Evolutionary conservation across 2,888 invertebrate genomes (phyloP), one percentile per base, ranked within the genome.

Genomic region (Dryobota labecula): DNA sequence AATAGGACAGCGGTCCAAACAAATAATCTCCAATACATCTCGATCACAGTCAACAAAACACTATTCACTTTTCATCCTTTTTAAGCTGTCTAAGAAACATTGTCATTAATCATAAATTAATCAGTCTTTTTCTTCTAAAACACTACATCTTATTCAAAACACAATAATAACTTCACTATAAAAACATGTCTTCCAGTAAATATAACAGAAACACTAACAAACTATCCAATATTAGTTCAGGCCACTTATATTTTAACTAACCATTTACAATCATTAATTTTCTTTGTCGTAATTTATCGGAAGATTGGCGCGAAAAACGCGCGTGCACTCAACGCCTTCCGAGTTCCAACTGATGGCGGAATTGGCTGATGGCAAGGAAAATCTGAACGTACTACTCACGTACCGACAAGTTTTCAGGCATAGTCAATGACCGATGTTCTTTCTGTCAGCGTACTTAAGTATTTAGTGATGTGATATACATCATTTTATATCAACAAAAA

Each of bases 1-100:
- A 90, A 73, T 30, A 90, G 76, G 61, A 85, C 88, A 41, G 86
- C 74, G 20, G 83, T 80, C 78, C 89, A 88, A 78, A 89, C 56
- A 69, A 80, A 73, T 33, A 86, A 73, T 82, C 87, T 88, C 86
- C 85, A 85, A 86, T 78, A 81, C 91, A 91, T 90, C 67, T 72
- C 60, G 47, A 60, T 64, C 60, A 84, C 76, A 64, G 56, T 63
- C 36, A 70, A 65, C 60, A 72, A 56, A 73, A 65, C 72, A 65
- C 74, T 76, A 76, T 53, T 69, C 65, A 82, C 72, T 27, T 66
- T 83, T 62, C 63, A 78, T 68, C 49, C 67, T 49, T 68, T 15
- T 62, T 69, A 63, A 9, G 30, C 20, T 63, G 36, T 69, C 47
- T 38, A 36, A n/a, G n/a, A n/a, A 58, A 66, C 79, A 80, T 73